Evolutionary conservation across 2,797 vertebrate genomes (phyloP).

Genomic region (Galaxias olidus): DNA sequence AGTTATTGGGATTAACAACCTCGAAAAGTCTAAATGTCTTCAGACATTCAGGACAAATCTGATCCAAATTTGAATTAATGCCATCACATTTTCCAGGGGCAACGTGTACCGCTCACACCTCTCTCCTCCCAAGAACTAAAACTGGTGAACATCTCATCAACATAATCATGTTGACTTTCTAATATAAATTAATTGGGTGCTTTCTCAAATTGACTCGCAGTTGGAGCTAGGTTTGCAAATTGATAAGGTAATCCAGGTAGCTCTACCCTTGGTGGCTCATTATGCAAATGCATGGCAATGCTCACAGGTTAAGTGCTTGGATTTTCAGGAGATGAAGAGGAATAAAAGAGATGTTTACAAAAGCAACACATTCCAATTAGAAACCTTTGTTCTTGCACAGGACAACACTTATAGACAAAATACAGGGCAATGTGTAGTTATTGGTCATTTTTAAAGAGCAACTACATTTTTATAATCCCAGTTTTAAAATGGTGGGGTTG

Average conservation of each 20-base stretch:
- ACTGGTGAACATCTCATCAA: constrained; percentile 44
- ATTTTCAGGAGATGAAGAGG: constrained; percentile 60
- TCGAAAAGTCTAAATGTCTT: no score
- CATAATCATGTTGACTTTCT: constrained; percentile 63
- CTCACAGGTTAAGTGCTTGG: constrained; percentile 61
- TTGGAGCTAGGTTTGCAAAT: constrained; percentile 53
- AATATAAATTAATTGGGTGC: constrained; percentile 61
- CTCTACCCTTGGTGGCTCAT: constrained; percentile 54
- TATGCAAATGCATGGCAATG: constrained; percentile 56
- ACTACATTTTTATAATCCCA: no score
- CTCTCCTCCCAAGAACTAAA: constrained; percentile 25
- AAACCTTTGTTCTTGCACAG: constrained; percentile 24
- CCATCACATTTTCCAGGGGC: background rate
- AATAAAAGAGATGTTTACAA: constrained; percentile 62
- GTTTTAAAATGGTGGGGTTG: no score
- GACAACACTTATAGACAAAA: constrained; percentile 16
- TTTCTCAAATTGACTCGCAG: constrained; percentile 57
- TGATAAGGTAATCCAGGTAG: constrained; percentile 64
- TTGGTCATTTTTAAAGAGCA: background rate
- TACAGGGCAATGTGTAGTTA: background rate
- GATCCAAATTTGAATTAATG: background rate
- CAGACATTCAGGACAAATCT: background rate
- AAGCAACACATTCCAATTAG: constrained; percentile 45
- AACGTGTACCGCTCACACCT: background rate
- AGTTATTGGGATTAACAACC: no score